Evolutionary conservation across 2,797 vertebrate species (phyloP).

Genomic region (Glyptemys insculpta): DNA sequence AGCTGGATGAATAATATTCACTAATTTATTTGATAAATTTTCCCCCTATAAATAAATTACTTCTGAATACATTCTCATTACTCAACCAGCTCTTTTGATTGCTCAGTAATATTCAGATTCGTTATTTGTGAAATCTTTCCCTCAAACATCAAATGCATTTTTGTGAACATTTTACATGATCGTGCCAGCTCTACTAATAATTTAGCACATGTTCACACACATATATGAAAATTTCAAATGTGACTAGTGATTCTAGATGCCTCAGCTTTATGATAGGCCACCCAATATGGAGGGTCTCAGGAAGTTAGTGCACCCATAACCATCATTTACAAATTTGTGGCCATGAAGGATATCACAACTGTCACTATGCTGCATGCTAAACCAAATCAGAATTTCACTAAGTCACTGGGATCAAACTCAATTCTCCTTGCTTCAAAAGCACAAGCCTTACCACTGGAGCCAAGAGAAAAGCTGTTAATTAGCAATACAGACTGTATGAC

Average conservation of each 20-base stretch:
- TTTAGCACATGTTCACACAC: background rate
- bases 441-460: background rate
- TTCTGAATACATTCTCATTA: background rate
- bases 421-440: background rate
- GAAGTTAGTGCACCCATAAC: background rate
- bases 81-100: background rate
- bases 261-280: background rate
- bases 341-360: background rate
- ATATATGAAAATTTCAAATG: background rate
- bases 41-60: background rate
- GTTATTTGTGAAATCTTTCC: background rate
- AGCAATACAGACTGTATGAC: background rate
- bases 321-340: background rate
- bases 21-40: background rate
- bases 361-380: background rate
- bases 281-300: background rate
- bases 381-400: background rate
- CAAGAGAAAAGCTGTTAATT: background rate
- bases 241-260: background rate
- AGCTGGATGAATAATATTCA: background rate
- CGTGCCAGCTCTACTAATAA: background rate
- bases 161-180: background rate
- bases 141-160: background rate
- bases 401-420: fast-evolving
- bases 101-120: background rate